Percentiles rank a stretch among this genome's conserved stretches.
Conservation (phyloP, 2,113 vertebrate species). For the Apeltes quadracus region DNA sequence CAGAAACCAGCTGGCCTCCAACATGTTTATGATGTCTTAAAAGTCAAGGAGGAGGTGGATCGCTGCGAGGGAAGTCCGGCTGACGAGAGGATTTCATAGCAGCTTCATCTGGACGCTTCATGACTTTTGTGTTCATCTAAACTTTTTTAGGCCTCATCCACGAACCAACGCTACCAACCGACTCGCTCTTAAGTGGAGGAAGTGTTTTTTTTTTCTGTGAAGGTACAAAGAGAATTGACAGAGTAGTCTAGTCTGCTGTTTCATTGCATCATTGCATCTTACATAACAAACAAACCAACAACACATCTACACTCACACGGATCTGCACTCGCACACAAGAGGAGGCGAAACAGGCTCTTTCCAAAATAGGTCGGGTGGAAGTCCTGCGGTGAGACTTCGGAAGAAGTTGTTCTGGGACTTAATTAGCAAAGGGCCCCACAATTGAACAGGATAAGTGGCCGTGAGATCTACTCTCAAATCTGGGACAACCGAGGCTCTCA, state of each 20-base stretch:
- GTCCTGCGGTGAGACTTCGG: constrained; percentile 62
- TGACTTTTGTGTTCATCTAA: neutral
- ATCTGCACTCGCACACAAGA: constrained; percentile 2
- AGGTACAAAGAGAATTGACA: neutral
- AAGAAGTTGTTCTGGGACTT: constrained; percentile 71
- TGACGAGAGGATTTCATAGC: neutral
- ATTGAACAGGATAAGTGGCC: constrained; percentile 57
- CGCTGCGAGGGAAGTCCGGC: neutral
- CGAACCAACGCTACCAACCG: neutral
- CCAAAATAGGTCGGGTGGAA: constrained; percentile 64
- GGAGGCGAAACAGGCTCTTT: constrained; percentile 38
- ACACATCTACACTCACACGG: neutral
- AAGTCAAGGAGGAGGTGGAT: too few species aligned
- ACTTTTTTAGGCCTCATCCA: neutral
- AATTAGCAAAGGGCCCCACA: constrained; percentile 70
- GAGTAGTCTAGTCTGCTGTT: neutral
- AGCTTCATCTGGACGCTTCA: neutral
- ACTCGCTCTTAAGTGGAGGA: neutral
- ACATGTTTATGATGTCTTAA: neutral
- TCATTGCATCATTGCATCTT: neutral
- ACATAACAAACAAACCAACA: neutral
- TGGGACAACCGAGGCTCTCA: constrained; percentile 49
- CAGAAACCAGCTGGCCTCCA: neutral
- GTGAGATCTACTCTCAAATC: constrained; percentile 66
- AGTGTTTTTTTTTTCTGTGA: neutral